These are phyloP conservation scores for Tonatia bakeri DNA, from an alignment of 2,113 vertebrate genomes.

Conservation along the genomic window DNA sequence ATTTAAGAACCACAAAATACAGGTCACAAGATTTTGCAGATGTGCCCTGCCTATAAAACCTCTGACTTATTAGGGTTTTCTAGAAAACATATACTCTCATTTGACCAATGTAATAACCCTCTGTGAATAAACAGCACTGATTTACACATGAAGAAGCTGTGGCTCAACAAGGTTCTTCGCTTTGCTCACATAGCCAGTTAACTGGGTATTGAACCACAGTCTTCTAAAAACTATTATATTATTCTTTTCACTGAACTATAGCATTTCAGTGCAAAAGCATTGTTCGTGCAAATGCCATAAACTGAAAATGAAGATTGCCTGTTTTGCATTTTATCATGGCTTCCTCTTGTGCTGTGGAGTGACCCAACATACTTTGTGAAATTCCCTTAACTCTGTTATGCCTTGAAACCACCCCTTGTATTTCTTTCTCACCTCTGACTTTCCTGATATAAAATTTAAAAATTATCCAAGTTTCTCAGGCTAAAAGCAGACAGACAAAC, in stretches of 20 bases:
- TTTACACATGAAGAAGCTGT: background rate
- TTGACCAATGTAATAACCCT: background rate
- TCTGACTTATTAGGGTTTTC: background rate
- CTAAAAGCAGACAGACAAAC: background rate
- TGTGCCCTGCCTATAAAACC: background rate
- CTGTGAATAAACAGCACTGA: background rate
- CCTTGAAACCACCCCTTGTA: background rate
- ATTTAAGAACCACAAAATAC: conserved; percentile 5
- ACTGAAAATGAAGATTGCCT: background rate
- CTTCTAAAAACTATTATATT: background rate
- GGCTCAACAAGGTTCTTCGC: background rate
- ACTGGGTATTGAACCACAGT: background rate
- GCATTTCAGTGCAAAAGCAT: background rate
- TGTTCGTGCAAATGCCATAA: background rate
- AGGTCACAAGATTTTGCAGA: background rate
- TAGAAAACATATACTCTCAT: background rate
- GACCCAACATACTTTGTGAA: background rate
- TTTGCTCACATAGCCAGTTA: background rate
- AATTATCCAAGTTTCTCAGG: background rate
- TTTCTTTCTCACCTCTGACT: background rate
- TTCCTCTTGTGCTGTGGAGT: background rate
- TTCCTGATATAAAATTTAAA: background rate
- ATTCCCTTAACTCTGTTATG: background rate
- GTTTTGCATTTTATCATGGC: background rate
- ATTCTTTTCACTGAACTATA: background rate